Conservation (phyloP, 2,113 vertebrate species). For the Eubucco bourcierii region DNA sequence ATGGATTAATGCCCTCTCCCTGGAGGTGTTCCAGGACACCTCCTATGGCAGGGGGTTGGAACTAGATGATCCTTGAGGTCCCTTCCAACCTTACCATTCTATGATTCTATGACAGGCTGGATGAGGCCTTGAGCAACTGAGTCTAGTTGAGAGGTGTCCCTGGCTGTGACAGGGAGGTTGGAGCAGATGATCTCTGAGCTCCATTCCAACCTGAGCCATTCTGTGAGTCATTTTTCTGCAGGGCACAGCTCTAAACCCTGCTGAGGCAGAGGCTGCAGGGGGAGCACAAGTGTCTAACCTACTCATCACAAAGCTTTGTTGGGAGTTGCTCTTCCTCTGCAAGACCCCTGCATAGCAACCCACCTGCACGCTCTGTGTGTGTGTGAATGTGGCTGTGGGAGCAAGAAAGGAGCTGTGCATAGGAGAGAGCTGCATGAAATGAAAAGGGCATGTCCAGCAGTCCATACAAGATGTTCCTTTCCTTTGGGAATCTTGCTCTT, state of each 20-base stretch:
- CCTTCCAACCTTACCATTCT: too few species aligned
- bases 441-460: neutral
- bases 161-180: too few species aligned
- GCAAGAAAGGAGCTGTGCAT: neutral
- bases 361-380: neutral
- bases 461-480: neutral
- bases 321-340: neutral
- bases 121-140: too few species aligned
- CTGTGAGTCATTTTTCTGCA: neutral
- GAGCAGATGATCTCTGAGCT: too few species aligned
- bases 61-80: too few species aligned
- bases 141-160: too few species aligned
- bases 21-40: too few species aligned
- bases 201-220: too few species aligned
- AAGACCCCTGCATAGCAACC: fast-evolving
- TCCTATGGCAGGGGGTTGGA: too few species aligned
- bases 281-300: neutral
- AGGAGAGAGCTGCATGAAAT: neutral
- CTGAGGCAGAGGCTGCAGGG: neutral
- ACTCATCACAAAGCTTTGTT: neutral
- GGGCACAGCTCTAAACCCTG: neutral
- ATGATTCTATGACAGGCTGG: too few species aligned
- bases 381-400: neutral
- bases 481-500: neutral
- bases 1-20: too few species aligned